These are phyloP conservation scores for Acropora yongei DNA, from an alignment of 64 coral and sea anemone species.

Conservation along the genomic window DNA sequence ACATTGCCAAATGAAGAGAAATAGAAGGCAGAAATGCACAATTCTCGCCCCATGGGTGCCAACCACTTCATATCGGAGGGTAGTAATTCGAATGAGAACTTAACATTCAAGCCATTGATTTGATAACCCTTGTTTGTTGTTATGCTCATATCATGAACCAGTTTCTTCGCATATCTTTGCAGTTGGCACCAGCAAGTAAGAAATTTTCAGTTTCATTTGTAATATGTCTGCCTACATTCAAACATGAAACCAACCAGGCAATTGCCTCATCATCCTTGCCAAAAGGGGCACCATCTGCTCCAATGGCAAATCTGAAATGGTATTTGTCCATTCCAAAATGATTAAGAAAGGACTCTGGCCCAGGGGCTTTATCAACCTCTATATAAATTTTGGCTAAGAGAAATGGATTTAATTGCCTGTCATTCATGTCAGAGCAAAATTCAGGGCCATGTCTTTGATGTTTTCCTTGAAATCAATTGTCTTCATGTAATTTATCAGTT, in stretches of 20 bases:
- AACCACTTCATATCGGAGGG: constrained; percentile 61
- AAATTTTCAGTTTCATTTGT: constrained; percentile 45
- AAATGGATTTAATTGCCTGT: constrained; percentile 36
- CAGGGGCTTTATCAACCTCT: constrained; percentile 45
- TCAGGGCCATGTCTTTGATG: constrained; percentile 43
- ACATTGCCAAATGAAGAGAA: constrained; percentile 64
- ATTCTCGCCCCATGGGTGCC: constrained; percentile 10
- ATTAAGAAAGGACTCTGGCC: constrained; percentile 33
- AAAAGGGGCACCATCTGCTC: neutral
- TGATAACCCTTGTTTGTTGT: constrained; percentile 25
- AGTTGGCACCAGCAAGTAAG: constrained; percentile 25
- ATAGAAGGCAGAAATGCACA: constrained; percentile 45
- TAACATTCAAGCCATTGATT: constrained; percentile 43
- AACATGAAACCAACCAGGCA: constrained; percentile 57
- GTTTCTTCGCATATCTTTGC: constrained; percentile 13
- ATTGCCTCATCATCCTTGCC: constrained; percentile 47
- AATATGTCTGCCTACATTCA: constrained; percentile 57
- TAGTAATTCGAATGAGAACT: constrained; percentile 50
- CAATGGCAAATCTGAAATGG: constrained; percentile 36
- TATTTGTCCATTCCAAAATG: constrained; percentile 43
- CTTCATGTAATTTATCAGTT: constrained; percentile 44
- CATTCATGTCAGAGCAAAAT: constrained; percentile 38
- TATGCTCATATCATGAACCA: constrained; percentile 45
- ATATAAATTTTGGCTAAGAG: constrained; percentile 39
- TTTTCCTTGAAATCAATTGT: constrained; percentile 36